Percentiles rank a stretch among this genome's conserved stretches.
These are phyloP conservation scores for Corvus cornix DNA, from an alignment of 2,113 vertebrate species.

Conservation along the genomic window DNA sequence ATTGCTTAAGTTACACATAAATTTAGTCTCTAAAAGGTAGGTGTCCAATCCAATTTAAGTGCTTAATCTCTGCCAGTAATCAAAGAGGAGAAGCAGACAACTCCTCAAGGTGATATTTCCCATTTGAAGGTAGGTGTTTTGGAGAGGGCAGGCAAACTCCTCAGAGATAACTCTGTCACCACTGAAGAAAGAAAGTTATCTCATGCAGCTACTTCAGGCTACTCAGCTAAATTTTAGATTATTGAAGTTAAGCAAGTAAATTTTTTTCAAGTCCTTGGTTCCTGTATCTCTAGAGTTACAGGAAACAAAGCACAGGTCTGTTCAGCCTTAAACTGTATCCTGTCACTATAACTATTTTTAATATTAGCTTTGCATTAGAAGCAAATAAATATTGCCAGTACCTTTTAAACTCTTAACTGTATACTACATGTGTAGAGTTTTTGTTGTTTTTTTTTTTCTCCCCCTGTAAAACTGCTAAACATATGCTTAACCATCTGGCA, in stretches of 20 bases:
- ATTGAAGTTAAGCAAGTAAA: neutral
- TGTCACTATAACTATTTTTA: neutral
- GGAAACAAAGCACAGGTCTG: neutral
- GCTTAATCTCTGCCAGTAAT: neutral
- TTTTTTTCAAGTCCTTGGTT: neutral
- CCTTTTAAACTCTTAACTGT: neutral
- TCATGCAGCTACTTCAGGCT: neutral
- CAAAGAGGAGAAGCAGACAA: neutral
- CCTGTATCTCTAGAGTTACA: neutral
- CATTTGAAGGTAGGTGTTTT: neutral
- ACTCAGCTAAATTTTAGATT: neutral
- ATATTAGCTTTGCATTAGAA: neutral
- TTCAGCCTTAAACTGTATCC: neutral
- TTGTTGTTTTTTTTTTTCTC: neutral
- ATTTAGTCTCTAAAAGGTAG: neutral
- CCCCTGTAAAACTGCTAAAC: constrained; percentile 39
- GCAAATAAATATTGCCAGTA: constrained; percentile 1
- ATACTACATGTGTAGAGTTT: neutral
- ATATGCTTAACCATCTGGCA: constrained; percentile 56
- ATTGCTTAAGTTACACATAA: neutral
- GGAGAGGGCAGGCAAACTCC: neutral
- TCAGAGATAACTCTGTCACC: neutral
- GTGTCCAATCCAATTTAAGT: neutral
- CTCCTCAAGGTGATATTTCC: neutral
- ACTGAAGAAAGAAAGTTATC: neutral